Base-by-base conservation (phyloP, 2,797 vertebrate species). In the Chromis chromis region DNA sequence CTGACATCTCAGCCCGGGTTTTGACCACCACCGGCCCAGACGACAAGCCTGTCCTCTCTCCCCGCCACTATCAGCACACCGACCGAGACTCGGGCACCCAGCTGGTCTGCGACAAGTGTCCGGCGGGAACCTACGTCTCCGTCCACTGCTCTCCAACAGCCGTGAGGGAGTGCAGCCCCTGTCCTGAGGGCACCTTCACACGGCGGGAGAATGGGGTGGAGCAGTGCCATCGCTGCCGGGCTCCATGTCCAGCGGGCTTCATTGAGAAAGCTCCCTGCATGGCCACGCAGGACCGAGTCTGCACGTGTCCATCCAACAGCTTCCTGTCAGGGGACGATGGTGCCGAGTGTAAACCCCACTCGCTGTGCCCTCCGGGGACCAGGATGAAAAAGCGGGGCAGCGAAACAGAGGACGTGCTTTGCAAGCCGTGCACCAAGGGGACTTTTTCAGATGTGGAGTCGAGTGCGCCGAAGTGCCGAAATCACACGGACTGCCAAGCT, bases 71-170 rank as follows among this genome's bases (percentile, higher is more conserved):
- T 82, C 94, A 72, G 81, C 95, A 98, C 79, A 87, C 91, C 0
- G 95, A 98, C 88, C 95, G 70, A 52, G 74, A 82, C 80, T 96
- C 96, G 1, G 96, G 96, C 66, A 80, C 88, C 83, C 94, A 94
- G 89, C 90, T 97, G 85, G 89, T 93, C 78, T 99, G 98, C 24
- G 94, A 97, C 93, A 98, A 98, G 91, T 99, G 98, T 92, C 98
- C 98, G 0, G 97, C 97, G 10, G 98, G 98, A 82, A 98, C 96
- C 42, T 95, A 95, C 0, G 97, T 99, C 77, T 97, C 95, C 0
- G 86, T 93, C 74, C 97, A 98, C 72, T 99, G 98, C 87, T 96
- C 96, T 3, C 84, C 87, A 46, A 90, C 79, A 4, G 91, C 92
- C 3, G 92, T 96, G 82, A 94, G 98, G 31, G 96, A 97, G 86